Base-by-base conservation (phyloP, 2,888 invertebrate genomes). In the Dyspetes luteomarginatus region DNA sequence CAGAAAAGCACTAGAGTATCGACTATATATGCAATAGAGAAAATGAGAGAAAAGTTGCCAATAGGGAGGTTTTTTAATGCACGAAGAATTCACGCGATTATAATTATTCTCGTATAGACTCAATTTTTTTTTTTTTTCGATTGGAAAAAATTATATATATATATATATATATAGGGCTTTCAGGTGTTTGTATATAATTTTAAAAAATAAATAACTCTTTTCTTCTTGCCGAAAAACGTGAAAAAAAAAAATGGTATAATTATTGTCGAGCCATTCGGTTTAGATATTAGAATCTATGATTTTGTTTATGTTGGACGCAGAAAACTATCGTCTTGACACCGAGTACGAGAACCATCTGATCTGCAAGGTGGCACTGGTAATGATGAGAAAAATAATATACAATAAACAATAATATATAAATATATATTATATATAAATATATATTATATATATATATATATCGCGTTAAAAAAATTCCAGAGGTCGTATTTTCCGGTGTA, bases 341-440 rank as follows among this genome's bases (percentile, higher is more conserved):
- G 97, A 97, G 93, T 98, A 98, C 94, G 98, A 98, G 94, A 98
- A 98, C 93, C 97, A 98, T 94, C 96, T 99, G 93, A 98, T 99
- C 93, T 96, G 97, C 93, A 99, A 99, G 95, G 97, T 99, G 93
- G 97, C 98, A 91, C 95, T 98, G 95, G 96, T 96, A 92, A 91
- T 90, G 76, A 89, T 85, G 86, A 82, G 81, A 52, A 64, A n/a
- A 48, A 17, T 17, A 48, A 48, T 17, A 17, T 48, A 48, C 17
- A 15, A 55, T 60, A 73, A 5, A 50, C 71, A 71, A 55, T 60
- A 71, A 28, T 76, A 28, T 19, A 56, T 67, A 72, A 60, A 74
- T 56, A 64, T 28, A 67, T 58, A 65, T 56, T 71, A 45, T 64
- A 45, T 69, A 62, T 71, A 74, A 67, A 74, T 62, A 17, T 55